Evolutionary conservation across 2,797 vertebrate species (phyloP).

Genomic region (Pangasius djambal): DNA sequence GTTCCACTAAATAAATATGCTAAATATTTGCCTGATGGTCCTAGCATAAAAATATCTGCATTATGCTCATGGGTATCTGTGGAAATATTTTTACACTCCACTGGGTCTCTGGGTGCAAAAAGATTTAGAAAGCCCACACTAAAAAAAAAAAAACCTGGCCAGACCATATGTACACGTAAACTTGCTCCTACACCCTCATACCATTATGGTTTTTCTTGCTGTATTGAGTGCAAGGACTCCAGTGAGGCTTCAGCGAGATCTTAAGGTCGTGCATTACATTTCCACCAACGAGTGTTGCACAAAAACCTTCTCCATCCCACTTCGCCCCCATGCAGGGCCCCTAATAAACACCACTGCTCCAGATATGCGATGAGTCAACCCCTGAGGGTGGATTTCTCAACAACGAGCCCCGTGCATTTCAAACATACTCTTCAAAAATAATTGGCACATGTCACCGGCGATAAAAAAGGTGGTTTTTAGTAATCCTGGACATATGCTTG

Average conservation of each 20-base stretch:
- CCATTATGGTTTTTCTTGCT: background rate
- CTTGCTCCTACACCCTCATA: background rate
- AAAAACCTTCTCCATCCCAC: conserved; percentile 23
- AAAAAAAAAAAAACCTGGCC: background rate
- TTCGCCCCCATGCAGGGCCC: conserved; percentile 22
- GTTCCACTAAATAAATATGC: background rate
- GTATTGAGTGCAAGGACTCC: background rate
- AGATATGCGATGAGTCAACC: conserved; percentile 58
- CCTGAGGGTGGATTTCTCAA: conserved; percentile 67
- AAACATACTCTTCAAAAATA: conserved; percentile 73
- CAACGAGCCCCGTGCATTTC: conserved; percentile 72
- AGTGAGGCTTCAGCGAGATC: background rate
- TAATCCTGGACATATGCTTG: background rate
- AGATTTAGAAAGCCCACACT: background rate
- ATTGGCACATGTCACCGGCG: conserved; percentile 62
- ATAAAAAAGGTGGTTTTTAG: conserved; percentile 25
- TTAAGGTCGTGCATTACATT: conserved; percentile 15
- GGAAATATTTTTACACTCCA: background rate
- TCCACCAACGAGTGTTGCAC: conserved; percentile 16
- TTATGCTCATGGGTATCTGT: background rate
- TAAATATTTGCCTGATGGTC: background rate
- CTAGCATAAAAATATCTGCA: background rate
- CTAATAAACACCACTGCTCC: conserved; percentile 64
- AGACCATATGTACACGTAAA: background rate
- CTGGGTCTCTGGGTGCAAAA: background rate